Base-by-base conservation (phyloP, 2,888 invertebrate species). In the Orgyia antiqua region DNA sequence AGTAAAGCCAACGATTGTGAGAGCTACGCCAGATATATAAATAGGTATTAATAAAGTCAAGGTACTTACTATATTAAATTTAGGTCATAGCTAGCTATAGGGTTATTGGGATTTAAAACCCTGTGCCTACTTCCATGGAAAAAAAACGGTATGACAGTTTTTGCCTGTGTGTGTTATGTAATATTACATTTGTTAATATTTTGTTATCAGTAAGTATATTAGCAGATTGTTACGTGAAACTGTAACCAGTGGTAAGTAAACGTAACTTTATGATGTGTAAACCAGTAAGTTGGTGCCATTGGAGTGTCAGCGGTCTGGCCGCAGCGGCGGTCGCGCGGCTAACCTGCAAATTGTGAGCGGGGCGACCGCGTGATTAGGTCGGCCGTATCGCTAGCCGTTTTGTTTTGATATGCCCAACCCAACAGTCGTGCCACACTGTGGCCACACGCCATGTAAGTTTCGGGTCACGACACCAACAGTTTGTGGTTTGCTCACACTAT, bases 271-370 rank as follows among this genome's bases (percentile, higher is more conserved):
- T 45, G 42, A 44, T 36, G 44, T 34, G 42, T 42, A 25, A 15
- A 29, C 29, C 26, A 28, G 31, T 31, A 36, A 40, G 42, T 51
- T 43, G 33, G 35, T 31, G 21, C 33, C 10, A 19, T 8, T 10
- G 13, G 37, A 35, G 37, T 46, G 30, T n/a, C 40, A 33, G 26
- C 31, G 42, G 37, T 40, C 38, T 26, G 35, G 39, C 54, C 50
- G 39, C 50, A 46, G 46, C 40, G 44, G 53, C 52, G 58, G 66
- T 58, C 53, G 45, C 54, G 68, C 59, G 72, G 69, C 63, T 65
- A 70, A 68, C 75, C 72, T 70, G 68, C 65, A 66, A 76, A 74
- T 68, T 68, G 69, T 57, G 57, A 52, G 55, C 47, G 46, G 50
- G 36, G 43, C 50, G 45, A 58, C 62, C 59, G 51, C 70, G 67